Conservation (phyloP, 2,113 vertebrate species). For the Syrmaticus mikado region DNA sequence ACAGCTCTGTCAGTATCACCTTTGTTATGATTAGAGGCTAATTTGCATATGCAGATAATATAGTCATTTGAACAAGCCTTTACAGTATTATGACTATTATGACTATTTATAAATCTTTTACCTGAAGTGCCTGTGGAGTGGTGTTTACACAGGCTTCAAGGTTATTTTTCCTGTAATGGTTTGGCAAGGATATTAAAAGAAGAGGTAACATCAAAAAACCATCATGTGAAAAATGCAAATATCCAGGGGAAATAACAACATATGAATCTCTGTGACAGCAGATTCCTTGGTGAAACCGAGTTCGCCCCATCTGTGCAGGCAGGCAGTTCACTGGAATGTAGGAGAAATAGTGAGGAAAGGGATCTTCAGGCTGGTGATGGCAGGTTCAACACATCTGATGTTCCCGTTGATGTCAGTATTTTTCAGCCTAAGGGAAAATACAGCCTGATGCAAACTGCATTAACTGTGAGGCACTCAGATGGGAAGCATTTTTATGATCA, state of each 20-base stretch:
- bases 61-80: background rate
- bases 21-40: background rate
- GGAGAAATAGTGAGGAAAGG: slow-evolving; percentile 22
- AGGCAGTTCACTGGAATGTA: background rate
- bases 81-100: background rate
- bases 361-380: slow-evolving; percentile 9
- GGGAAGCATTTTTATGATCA: slow-evolving; percentile 45
- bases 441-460: background rate
- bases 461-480: background rate
- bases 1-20: background rate
- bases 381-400: background rate
- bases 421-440: slow-evolving; percentile 30
- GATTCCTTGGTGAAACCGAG: background rate
- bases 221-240: background rate
- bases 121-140: background rate
- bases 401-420: slow-evolving; percentile 33
- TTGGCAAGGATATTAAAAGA: slow-evolving; percentile 26
- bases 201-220: background rate
- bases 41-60: background rate
- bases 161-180: background rate
- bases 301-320: background rate
- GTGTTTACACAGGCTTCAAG: background rate
- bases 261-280: background rate
- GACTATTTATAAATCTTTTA: background rate
- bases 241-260: background rate